Percentiles rank a stretch among this genome's conserved stretches.
These are phyloP conservation scores for Mythimna impura DNA, from an alignment of 2,888 invertebrate genomes.

Conservation along the genomic window DNA sequence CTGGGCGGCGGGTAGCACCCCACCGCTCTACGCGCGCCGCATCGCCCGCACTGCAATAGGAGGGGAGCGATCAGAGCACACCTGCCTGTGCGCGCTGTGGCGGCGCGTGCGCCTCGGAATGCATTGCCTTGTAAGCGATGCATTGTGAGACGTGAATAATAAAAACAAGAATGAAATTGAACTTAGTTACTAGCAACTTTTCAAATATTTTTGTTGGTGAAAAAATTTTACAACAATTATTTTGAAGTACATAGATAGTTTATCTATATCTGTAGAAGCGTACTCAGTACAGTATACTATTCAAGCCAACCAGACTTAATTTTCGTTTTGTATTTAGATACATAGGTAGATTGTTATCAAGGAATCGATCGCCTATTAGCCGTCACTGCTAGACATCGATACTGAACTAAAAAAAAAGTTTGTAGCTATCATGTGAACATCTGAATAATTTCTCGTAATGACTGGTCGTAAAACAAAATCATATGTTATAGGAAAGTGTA, in stretches of 20 bases:
- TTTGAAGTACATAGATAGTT: neutral
- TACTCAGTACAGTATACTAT: constrained; percentile 11
- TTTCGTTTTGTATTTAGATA: constrained; percentile 50
- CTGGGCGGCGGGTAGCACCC: constrained; percentile 91
- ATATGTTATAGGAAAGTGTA: constrained; percentile 69
- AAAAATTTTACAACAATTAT: neutral
- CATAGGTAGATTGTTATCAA: constrained; percentile 72
- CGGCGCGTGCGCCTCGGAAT: constrained; percentile 69
- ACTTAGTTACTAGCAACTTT: constrained; percentile 71
- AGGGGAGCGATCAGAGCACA: constrained; percentile 86
- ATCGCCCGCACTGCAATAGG: constrained; percentile 89
- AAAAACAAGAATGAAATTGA: constrained; percentile 28
- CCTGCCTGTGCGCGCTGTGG: constrained; percentile 80
- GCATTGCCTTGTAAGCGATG: constrained; percentile 55
- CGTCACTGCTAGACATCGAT: constrained; percentile 61
- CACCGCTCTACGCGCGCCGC: constrained; percentile 88
- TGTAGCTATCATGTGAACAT: constrained; percentile 56
- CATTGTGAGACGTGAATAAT: constrained; percentile 36
- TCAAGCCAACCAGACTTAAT: constrained; percentile 53
- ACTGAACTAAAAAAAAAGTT: constrained; percentile 59
- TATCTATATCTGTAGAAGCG: constrained; percentile 1
- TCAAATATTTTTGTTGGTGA: constrained; percentile 44
- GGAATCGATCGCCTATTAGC: constrained; percentile 75
- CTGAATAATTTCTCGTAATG: constrained; percentile 72
- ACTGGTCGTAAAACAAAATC: constrained; percentile 70